A percentile compares a stretch with the other conserved stretches of the same genome.
phyloP scores from a whole-genome alignment of 2,888 invertebrate species.

The Caradrina clavipalpis region DNA sequence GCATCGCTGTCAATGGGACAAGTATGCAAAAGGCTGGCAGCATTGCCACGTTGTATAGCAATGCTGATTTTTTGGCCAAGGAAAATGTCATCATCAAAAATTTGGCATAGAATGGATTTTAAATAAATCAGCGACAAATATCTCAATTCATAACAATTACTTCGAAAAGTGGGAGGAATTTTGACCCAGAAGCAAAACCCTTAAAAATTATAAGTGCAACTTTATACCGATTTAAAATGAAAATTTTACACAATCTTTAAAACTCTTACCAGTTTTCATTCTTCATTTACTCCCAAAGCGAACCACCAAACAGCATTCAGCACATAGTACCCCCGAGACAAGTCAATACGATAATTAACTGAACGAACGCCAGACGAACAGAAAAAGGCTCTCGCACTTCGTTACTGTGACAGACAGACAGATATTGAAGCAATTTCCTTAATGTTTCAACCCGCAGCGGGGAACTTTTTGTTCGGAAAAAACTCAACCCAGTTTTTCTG shows the following conservation, averaged over 20 bases:
- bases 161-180: too few species aligned
- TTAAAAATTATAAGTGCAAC: too few species aligned
- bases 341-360: constrained; percentile 56
- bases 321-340: neutral
- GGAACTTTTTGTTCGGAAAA: constrained; percentile 4
- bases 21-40: too few species aligned
- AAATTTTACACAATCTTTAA: neutral
- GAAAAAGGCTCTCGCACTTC: constrained; percentile 44
- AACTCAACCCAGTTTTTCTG: constrained; percentile 2
- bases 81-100: too few species aligned
- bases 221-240: too few species aligned
- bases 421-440: constrained; percentile 58
- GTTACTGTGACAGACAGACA: constrained; percentile 38
- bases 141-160: too few species aligned
- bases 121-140: too few species aligned
- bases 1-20: too few species aligned
- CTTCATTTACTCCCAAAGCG: neutral
- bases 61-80: too few species aligned
- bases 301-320: constrained; percentile 2
- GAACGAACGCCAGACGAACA: constrained; percentile 35
- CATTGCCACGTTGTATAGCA: too few species aligned
- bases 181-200: too few species aligned
- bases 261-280: neutral
- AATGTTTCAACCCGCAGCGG: neutral
- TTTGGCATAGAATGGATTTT: too few species aligned